These are phyloP conservation scores for Papilio gigon DNA, from an alignment of 2,888 invertebrate genomes.

Conservation along the genomic window DNA sequence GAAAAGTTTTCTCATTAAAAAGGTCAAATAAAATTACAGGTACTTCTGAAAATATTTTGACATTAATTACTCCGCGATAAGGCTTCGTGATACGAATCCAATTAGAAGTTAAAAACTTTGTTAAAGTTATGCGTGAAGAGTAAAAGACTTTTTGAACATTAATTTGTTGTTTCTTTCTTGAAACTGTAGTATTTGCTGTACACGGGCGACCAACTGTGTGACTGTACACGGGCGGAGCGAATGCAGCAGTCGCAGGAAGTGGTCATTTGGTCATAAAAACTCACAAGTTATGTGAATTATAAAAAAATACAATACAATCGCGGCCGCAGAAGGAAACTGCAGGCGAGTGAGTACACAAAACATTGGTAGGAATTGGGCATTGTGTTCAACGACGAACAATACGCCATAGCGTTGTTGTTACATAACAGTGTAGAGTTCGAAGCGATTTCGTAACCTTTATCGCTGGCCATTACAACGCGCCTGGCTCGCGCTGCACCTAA, in stretches of 20 bases:
- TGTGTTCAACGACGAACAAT: not conserved
- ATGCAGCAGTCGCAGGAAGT: not conserved
- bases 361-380: constrained; percentile 17
- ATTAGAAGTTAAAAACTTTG: constrained; percentile 18
- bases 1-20: constrained; percentile 6
- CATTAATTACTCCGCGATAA: constrained; percentile 19
- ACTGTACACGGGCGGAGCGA: no score
- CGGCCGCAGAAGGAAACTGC: not conserved
- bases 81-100: constrained; percentile 11
- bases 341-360: not conserved
- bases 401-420: not conserved
- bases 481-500: not conserved
- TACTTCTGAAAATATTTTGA: constrained; percentile 7
- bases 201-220: no score
- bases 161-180: not conserved
- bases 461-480: not conserved
- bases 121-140: constrained; percentile 12
- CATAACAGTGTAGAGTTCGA: constrained; percentile 23
- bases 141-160: not conserved
- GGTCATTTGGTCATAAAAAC: not conserved
- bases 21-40: constrained; percentile 13
- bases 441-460: constrained; percentile 10
- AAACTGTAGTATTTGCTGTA: not conserved
- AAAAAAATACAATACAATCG: constrained; percentile 8
- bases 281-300: constrained; percentile 16